Evolutionary conservation across 2,888 invertebrate genomes (phyloP), one percentile per base, ranked within the genome.

Genomic region (Idaea biselata): DNA sequence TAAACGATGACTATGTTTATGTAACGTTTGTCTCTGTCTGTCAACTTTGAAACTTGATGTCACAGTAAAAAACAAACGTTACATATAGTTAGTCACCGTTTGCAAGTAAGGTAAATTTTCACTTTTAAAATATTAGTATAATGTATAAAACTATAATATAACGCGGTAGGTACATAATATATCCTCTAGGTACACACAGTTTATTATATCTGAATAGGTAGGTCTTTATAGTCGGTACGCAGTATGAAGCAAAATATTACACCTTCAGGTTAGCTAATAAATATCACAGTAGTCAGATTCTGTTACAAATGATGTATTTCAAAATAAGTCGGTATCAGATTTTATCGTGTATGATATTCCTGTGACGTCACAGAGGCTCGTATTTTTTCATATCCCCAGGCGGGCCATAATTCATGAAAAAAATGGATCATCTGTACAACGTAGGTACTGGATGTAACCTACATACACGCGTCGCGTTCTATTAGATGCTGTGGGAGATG

Each of bases 321-420:
- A 59, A 63, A 66, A 68, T 65, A 55, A 61, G 65, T 63, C 64
- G n/a, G 56, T 61, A 65, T 63, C 63, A 64, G 66, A 67, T 71
- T 69, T 70, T 74, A 69, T 72, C 76, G 70, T 71, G 71, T 69
- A 66, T 68, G 70, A 72, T 71, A 75, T 75, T 73, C 71, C 59
- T 16, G 60, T 74, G 74, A 76, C 77, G 78, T 76, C 75, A 79
- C 64, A 68, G 60, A 59, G 72, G 65, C 65, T 71, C 75, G 74
- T 79, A 80, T 84, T 81, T 83, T 80, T 79, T 83, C 81, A 82
- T 81, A 81, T 82, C 77, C 82, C 75, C 78, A 68, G 67, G 79
- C 78, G 81, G 72, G 81, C 80, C 79, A 83, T 88, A 87, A 86
- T 79, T 88, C 87, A 87, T 81, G 82, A 71, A 78, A 84, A 83